Evolutionary conservation across 2,797 vertebrate species (phyloP).

Genomic region (Rhynchonycteris naso): DNA sequence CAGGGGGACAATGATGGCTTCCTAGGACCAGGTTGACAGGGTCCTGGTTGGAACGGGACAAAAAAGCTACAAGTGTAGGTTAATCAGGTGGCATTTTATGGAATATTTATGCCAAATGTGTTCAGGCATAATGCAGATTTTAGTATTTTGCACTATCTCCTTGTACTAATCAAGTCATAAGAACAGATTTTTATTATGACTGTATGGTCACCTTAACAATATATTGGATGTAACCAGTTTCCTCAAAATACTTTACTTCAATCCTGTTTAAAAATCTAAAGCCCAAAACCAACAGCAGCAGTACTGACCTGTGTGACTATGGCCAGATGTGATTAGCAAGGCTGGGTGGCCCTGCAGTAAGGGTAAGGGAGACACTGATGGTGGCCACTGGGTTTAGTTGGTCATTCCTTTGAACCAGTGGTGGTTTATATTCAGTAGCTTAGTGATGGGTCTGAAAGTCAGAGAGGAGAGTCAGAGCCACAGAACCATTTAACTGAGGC

Average conservation of each 20-base stretch:
- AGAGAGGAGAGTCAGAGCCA: neutral
- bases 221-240: no score
- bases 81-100: rapidly evolving
- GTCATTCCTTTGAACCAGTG: neutral
- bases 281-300: rapidly evolving
- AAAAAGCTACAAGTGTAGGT: no score
- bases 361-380: rapidly evolving
- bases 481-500: rapidly evolving
- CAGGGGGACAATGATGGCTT: rapidly evolving
- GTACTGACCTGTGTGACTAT: rapidly evolving
- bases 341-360: rapidly evolving
- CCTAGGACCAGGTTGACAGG: rapidly evolving
- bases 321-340: neutral
- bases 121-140: rapidly evolving
- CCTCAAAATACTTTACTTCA: neutral
- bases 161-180: rapidly evolving
- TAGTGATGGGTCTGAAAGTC: neutral
- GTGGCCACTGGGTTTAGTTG: rapidly evolving
- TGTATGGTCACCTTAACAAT: neutral
- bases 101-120: rapidly evolving
- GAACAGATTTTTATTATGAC: neutral
- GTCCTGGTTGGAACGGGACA: neutral
- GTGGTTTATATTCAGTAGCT: neutral
- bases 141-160: neutral
- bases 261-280: neutral